Evolutionary conservation across 35 echinoderm and acorn worm species (phyloP).

Genomic region (Heliocidaris tuberculata): DNA sequence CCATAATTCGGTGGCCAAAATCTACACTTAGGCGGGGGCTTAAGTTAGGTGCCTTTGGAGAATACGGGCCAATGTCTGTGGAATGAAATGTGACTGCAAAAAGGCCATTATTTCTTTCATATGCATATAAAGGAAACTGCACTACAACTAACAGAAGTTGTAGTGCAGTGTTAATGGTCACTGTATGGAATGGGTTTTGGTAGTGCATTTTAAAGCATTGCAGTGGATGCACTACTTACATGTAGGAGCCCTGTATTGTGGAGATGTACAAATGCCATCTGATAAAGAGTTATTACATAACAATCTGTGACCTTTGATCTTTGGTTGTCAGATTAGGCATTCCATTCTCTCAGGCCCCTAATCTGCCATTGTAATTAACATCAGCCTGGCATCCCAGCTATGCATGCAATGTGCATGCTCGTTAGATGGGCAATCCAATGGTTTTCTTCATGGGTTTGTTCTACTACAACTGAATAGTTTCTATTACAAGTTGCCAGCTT

Average conservation of each 20-base stretch:
- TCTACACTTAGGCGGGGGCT: too few relatives aligned
- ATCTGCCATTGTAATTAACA: conserved; percentile 27
- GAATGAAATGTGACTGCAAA: too few relatives aligned
- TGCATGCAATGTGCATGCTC: background rate
- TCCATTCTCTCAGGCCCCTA: background rate
- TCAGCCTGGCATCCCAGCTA: background rate
- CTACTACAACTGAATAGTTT: background rate
- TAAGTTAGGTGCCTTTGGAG: too few relatives aligned
- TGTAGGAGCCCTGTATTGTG: background rate
- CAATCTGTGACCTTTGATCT: conserved; percentile 11
- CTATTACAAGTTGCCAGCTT: background rate
- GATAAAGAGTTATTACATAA: conserved; percentile 27
- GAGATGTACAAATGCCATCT: background rate
- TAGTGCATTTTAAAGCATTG: background rate
- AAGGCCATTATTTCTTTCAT: too few relatives aligned
- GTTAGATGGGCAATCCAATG: background rate
- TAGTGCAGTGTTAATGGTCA: too few relatives aligned
- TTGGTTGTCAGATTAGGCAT: background rate
- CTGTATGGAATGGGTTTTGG: too few relatives aligned
- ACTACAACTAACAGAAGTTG: too few relatives aligned
- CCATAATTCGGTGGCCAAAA: too few relatives aligned
- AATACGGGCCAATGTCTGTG: too few relatives aligned
- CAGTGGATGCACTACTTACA: background rate
- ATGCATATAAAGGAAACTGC: too few relatives aligned
- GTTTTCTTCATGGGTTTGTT: background rate